Evolutionary conservation across 2,113 vertebrate species (phyloP).

Genomic region (Tympanuchus pallidicinctus): DNA sequence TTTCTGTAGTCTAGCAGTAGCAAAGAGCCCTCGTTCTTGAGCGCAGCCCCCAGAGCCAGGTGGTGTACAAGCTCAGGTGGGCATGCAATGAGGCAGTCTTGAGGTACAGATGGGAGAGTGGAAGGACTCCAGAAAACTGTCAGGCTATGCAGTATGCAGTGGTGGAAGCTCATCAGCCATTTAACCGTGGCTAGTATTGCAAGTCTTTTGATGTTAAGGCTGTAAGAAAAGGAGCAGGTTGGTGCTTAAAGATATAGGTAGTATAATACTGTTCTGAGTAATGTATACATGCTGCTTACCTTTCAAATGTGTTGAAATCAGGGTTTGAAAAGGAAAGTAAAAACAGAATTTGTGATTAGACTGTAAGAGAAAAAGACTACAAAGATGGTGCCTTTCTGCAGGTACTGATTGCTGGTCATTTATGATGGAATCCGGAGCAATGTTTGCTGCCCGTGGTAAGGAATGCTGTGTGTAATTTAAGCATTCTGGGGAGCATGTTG

Average conservation of each 20-base stretch:
- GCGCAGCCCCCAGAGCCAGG: neutral
- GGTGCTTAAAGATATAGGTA: slow-evolving; percentile 3
- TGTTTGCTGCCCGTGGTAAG: slow-evolving; percentile 1
- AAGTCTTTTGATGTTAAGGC: neutral
- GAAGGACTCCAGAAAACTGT: neutral
- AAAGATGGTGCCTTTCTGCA: neutral
- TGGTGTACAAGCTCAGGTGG: neutral
- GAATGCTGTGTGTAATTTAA: neutral
- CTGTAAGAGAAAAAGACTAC: neutral
- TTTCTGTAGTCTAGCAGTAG: neutral
- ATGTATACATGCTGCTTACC: neutral
- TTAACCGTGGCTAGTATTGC: neutral
- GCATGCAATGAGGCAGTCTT: neutral
- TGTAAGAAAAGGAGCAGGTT: neutral
- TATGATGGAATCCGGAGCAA: slow-evolving; percentile 22
- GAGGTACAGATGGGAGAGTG: neutral
- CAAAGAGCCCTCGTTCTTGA: neutral
- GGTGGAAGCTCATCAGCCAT: neutral
- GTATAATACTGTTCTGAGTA: neutral
- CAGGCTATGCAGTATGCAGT: neutral
- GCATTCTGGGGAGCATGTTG: neutral
- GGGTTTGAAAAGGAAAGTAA: slow-evolving; percentile 19
- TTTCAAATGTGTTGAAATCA: slow-evolving; percentile 50
- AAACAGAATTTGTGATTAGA: slow-evolving; percentile 12
- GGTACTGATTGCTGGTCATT: neutral